Evolutionary conservation across 37 sponge, comb jelly and placozoan species (phyloP).

Genomic region (Aplysina aerophoba): DNA sequence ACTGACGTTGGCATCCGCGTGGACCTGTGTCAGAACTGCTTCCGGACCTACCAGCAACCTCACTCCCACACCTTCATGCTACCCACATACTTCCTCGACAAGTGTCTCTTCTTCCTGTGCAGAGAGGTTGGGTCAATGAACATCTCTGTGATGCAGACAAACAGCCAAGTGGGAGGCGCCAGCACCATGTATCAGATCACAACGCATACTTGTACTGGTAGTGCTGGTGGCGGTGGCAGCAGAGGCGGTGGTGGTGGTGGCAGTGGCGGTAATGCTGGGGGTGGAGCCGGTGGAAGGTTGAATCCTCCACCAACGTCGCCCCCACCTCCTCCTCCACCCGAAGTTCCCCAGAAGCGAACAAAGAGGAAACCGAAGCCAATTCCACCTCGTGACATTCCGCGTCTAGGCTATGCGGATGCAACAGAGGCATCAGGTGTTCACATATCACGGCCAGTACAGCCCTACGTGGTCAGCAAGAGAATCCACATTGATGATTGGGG

Average conservation of each 20-base stretch:
- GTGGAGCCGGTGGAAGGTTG: not conserved
- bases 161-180: too few relatives aligned
- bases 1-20: not conserved
- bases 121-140: not conserved
- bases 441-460: not conserved
- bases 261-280: too few relatives aligned
- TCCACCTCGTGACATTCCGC: constrained; percentile 5
- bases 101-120: not conserved
- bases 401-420: not conserved
- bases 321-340: not conserved
- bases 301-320: not conserved
- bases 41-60: not conserved
- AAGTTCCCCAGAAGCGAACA: not conserved
- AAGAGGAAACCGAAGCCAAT: not conserved
- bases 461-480: not conserved
- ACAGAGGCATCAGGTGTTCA: not conserved
- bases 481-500: not conserved
- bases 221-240: too few relatives aligned
- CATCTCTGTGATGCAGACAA: not conserved
- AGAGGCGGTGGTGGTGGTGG: too few relatives aligned
- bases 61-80: constrained; percentile 6
- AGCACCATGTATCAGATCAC: not conserved
- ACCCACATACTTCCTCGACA: not conserved
- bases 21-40: constrained; percentile 13
- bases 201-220: not conserved